Conservation (phyloP, 2,888 invertebrate genomes). For the Dorcus parallelipipedus region DNA sequence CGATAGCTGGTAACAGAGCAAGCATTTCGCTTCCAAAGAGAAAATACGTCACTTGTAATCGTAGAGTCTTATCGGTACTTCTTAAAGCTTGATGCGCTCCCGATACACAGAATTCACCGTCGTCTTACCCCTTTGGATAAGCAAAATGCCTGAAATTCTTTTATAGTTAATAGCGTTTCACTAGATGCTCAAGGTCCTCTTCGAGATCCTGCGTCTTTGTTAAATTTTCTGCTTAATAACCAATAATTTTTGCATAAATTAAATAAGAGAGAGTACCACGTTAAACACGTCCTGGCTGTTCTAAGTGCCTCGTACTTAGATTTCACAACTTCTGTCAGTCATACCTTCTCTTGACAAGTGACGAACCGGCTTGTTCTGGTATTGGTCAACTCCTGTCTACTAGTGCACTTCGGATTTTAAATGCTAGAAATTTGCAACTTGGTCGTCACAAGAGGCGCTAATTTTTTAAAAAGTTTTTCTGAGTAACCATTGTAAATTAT, state of each 20-base stretch:
- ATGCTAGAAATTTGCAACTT: background rate
- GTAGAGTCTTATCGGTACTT: background rate
- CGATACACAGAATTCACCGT: slow-evolving; percentile 43
- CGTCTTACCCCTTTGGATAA: slow-evolving; percentile 48
- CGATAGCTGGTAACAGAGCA: too few species aligned
- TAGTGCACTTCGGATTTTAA: background rate
- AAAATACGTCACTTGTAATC: background rate
- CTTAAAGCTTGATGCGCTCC: slow-evolving; percentile 34
- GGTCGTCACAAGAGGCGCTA: too few species aligned
- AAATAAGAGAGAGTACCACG: background rate
- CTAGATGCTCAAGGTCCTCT: slow-evolving; percentile 17
- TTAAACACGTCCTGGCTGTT: slow-evolving; percentile 15
- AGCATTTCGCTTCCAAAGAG: background rate
- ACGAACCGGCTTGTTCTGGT: slow-evolving; percentile 12
- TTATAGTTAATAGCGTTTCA: slow-evolving; percentile 11
- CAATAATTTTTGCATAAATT: slow-evolving; percentile 48
- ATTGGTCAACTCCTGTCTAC: slow-evolving; percentile 10
- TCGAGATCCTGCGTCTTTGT: slow-evolving; percentile 38
- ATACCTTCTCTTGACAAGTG: slow-evolving; percentile 27
- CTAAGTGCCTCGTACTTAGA: slow-evolving; percentile 31
- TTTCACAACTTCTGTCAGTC: slow-evolving; percentile 43
- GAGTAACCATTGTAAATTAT: too few species aligned
- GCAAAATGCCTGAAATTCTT: slow-evolving; percentile 36
- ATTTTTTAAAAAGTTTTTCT: too few species aligned
- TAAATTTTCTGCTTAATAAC: slow-evolving; percentile 41